Evolutionary conservation across 2,113 vertebrate genomes (phyloP), one percentile per base, ranked within the genome.

Genomic region (Chamaea fasciata): DNA sequence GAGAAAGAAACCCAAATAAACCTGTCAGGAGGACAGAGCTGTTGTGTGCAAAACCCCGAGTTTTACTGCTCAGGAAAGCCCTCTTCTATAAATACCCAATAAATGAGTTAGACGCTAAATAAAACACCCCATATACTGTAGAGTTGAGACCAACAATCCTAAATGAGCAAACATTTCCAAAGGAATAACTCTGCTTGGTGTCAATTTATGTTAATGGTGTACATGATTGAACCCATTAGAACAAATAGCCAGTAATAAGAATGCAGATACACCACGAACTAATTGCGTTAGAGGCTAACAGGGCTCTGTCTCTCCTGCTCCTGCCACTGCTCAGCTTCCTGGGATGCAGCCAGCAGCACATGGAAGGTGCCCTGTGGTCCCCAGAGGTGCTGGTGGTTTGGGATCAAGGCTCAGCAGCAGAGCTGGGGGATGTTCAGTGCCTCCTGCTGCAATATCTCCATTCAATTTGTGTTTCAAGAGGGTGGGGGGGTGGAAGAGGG

Each of bases 1-100:
- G 69, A 94, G 77, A 94, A 92, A 93, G 68, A 83, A 89, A 90
- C 31, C 62, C 69, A 92, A 96, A 94, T 95, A 97, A 96, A 96
- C 46, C 85, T 92, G 94, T 87, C 92, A 96, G 94, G 28, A 76
- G 91, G 87, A 92, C 83, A 33, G 33, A 85, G 89, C 19, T 81
- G 63, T 26, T 83, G 74, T 87, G 86, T 3, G 3, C 83, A 88
- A 85, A 96, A 74, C 86, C 59, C 46, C 17, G 52, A 74, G 44
- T 92, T 96, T 96, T 89, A 94, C 67, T 87, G 94, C 92, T 93
- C 52, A 49, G 86, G 91, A 83, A 87, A 93, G 31, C 67, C 81
- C 77, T 83, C 68, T 90, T 79, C 90, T 93, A 81, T 96, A 96
- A 96, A 94, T 83, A 96, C 46, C 70, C 91, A 91, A 91, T 93